Evolutionary conservation across 2,888 invertebrate genomes (phyloP).

Genomic region (Taenaris catops): DNA sequence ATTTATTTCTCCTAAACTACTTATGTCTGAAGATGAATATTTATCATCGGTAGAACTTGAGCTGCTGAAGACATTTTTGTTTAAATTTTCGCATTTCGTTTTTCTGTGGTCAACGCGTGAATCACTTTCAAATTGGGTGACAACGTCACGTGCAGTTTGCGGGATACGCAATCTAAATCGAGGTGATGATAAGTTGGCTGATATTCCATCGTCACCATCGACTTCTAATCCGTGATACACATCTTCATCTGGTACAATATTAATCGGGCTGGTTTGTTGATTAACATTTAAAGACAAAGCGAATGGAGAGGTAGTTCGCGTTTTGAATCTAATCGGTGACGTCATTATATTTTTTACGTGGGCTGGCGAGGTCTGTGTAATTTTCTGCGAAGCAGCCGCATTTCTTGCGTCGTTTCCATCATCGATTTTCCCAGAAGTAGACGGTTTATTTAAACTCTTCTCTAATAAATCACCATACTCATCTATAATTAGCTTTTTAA

Average conservation of each 20-base stretch:
- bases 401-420: conserved; percentile 35
- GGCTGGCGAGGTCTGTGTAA: conserved; percentile 70
- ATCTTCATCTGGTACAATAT: conserved; percentile 32
- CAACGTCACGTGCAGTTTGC: conserved; percentile 48
- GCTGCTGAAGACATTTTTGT: conserved; percentile 34
- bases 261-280: conserved; percentile 57
- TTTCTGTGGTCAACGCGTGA: neutral
- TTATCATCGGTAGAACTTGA: conserved; percentile 60
- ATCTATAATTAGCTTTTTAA: conserved; percentile 60
- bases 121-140: conserved; percentile 43
- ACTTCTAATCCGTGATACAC: conserved; percentile 35
- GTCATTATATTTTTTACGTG: conserved; percentile 67
- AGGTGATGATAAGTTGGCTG: conserved; percentile 64
- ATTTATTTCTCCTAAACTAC: conserved; percentile 64
- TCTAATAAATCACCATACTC: conserved; percentile 64
- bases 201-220: conserved; percentile 46
- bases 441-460: conserved; percentile 55
- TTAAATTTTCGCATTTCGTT: conserved; percentile 23
- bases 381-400: conserved; percentile 48
- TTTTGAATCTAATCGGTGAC: conserved; percentile 61
- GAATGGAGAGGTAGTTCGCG: conserved; percentile 65
- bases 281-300: conserved; percentile 40
- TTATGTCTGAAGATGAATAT: conserved; percentile 61
- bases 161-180: conserved; percentile 63
- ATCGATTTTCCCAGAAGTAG: conserved; percentile 42